Conservation (phyloP, 2,888 invertebrate species). For the Apodemia hepburni region DNA sequence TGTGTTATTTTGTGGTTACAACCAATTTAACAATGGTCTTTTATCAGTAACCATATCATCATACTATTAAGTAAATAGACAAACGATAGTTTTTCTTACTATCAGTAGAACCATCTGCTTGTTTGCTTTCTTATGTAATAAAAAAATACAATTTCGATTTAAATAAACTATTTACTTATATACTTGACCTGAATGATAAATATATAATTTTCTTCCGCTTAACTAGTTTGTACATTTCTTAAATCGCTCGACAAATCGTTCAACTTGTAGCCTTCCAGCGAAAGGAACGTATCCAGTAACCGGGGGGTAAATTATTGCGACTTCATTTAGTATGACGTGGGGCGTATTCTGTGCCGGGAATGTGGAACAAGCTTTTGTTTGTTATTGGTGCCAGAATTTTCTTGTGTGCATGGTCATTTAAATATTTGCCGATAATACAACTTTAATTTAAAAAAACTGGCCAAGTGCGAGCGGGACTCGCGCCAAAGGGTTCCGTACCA, state of each 20-base stretch:
- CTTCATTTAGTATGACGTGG: conserved; percentile 57
- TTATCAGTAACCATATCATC: too few species aligned
- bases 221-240: conserved; percentile 5
- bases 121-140: too few species aligned
- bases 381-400: conserved; percentile 36
- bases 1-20: too few species aligned
- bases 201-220: neutral
- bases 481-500: too few species aligned
- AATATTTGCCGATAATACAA: conserved; percentile 13
- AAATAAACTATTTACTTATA: neutral
- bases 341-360: conserved; percentile 44
- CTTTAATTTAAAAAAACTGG: too few species aligned
- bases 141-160: neutral
- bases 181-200: neutral
- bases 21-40: too few species aligned
- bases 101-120: too few species aligned
- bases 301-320: conserved; percentile 58
- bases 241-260: conserved; percentile 26
- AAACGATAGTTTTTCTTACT: too few species aligned
- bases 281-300: conserved; percentile 46
- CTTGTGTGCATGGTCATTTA: conserved; percentile 30
- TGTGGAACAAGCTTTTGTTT: conserved; percentile 44
- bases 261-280: conserved; percentile 38
- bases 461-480: too few species aligned
- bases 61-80: too few species aligned